These are phyloP conservation scores for Dioctria linearis DNA, from an alignment of 2,888 invertebrate genomes.

Conservation along the genomic window DNA sequence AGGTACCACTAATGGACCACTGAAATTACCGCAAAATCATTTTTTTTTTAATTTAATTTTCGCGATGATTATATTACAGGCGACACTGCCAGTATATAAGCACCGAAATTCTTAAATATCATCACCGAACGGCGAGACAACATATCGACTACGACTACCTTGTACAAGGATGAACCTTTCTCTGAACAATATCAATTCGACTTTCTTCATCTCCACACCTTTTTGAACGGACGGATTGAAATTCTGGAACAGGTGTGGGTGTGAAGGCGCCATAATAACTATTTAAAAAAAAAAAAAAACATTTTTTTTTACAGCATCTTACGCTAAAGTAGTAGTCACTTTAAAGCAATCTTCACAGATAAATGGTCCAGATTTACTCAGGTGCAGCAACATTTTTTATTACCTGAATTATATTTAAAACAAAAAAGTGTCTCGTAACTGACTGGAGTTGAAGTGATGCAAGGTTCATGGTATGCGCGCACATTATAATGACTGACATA, in stretches of 20 bases:
- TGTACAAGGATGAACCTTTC: constrained; percentile 21
- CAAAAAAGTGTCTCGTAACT: not conserved
- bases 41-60: not conserved
- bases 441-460: not conserved
- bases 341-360: not conserved
- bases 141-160: not conserved
- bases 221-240: not conserved
- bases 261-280: constrained; percentile 32
- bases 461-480: constrained; percentile 15
- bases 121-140: not conserved
- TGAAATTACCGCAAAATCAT: constrained; percentile 1
- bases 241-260: constrained; percentile 40
- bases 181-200: not conserved
- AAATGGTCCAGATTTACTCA: constrained; percentile 34
- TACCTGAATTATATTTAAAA: not conserved
- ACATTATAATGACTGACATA: constrained; percentile 16
- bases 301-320: too few species aligned
- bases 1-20: not conserved
- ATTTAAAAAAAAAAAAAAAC: not conserved
- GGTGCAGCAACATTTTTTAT: constrained; percentile 21
- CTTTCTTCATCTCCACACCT: constrained; percentile 18
- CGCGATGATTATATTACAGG: not conserved
- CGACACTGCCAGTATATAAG: not conserved
- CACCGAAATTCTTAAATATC: not conserved
- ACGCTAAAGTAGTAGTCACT: not conserved